These are phyloP conservation scores for Helobdella robusta DNA, from an alignment of 2,888 invertebrate species.

Conservation along the genomic window DNA sequence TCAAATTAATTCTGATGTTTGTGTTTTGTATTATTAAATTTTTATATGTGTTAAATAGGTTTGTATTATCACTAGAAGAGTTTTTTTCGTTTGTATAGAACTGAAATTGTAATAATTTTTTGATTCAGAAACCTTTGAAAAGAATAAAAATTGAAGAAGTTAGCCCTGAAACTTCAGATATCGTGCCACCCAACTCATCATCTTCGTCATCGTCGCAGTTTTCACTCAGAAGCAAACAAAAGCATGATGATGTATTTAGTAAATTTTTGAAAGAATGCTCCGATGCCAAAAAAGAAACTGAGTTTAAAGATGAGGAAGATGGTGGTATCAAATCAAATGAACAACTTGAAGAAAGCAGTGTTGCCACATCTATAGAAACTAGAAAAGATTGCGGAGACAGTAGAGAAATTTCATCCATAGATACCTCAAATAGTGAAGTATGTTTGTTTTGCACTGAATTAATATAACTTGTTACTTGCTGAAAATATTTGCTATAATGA, in stretches of 20 bases:
- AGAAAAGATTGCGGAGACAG: too few species aligned
- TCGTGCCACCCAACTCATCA: background rate
- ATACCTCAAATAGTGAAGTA: too few species aligned
- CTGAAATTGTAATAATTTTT: conserved; percentile 50
- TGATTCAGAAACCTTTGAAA: conserved; percentile 40
- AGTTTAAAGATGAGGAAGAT: background rate
- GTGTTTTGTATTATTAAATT: too few species aligned
- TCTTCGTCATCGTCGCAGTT: background rate
- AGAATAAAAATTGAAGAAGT: conserved; percentile 44
- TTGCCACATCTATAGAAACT: too few species aligned
- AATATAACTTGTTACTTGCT: background rate
- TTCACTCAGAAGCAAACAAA: background rate
- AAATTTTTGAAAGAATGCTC: background rate
- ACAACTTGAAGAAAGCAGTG: too few species aligned
- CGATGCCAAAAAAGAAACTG: background rate
- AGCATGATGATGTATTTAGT: conserved; percentile 23
- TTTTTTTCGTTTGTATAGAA: too few species aligned
- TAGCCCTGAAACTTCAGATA: conserved; percentile 32
- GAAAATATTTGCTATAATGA: background rate
- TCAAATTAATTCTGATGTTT: too few species aligned
- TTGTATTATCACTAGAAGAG: too few species aligned
- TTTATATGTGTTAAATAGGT: too few species aligned
- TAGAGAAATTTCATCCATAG: too few species aligned
- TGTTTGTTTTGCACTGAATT: too few species aligned
- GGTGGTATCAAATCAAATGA: background rate